A percentile compares a stretch with the other conserved stretches of the same genome.
phyloP scores from a whole-genome alignment of 2,888 invertebrate genomes.

The Hecatera dysodea region DNA sequence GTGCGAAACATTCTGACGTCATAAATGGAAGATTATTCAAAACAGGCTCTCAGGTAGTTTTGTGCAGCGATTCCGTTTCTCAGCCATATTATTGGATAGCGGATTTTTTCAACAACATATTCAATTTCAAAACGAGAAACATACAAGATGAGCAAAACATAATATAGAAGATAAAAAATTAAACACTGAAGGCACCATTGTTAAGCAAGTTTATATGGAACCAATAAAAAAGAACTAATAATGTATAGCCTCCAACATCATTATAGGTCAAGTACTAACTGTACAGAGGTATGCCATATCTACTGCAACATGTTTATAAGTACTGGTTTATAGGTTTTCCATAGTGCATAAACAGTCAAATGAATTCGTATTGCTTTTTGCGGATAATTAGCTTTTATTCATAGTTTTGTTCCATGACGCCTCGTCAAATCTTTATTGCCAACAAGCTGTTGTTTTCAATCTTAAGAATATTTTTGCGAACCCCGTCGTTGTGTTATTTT shows the following conservation, averaged over 20 bases:
- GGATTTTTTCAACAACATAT: background rate
- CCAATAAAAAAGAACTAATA: background rate
- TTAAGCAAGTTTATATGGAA: background rate
- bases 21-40: background rate
- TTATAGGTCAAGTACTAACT: background rate
- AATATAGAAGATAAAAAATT: background rate
- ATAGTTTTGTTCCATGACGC: conserved; percentile 20
- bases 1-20: conserved; percentile 29
- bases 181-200: background rate
- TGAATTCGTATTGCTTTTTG: conserved; percentile 36
- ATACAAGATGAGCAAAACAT: background rate
- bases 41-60: conserved; percentile 39
- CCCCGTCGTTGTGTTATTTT: background rate
- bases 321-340: conserved; percentile 28
- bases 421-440: conserved; percentile 26
- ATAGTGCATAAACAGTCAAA: conserved; percentile 16
- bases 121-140: conserved; percentile 5
- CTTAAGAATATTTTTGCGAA: background rate
- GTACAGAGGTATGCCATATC: background rate
- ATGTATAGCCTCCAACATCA: background rate
- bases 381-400: conserved; percentile 42
- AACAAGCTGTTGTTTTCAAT: background rate
- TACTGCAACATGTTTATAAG: background rate
- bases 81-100: background rate
- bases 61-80: conserved; percentile 1